A percentile compares a stretch with the other conserved stretches of the same genome.
Conservation (phyloP, 2,113 vertebrate species). For the Cranoglanis bouderius region DNA sequence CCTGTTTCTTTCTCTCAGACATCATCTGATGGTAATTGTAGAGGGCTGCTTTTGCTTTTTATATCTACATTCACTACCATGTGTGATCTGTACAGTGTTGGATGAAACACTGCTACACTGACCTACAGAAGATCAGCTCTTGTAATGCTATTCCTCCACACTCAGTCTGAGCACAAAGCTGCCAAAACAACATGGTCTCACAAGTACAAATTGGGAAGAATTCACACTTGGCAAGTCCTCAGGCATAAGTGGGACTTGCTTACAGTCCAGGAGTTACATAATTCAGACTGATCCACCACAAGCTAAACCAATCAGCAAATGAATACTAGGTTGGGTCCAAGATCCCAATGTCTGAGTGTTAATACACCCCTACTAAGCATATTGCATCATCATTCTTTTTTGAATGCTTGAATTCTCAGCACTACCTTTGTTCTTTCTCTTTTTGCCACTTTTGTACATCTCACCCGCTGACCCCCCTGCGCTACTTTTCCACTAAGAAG, state of each 20-base stretch:
- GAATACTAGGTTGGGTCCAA: neutral
- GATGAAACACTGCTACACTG: neutral
- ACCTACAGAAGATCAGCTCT: neutral
- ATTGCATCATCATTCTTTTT: neutral
- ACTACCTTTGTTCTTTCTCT: neutral
- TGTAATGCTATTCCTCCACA: neutral
- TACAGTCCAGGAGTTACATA: neutral
- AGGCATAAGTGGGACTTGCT: neutral
- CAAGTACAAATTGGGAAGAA: neutral
- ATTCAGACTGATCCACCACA: neutral
- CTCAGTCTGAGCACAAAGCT: neutral
- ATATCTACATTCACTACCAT: neutral
- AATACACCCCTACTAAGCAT: neutral
- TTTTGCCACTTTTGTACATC: neutral
- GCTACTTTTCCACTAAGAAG: neutral
- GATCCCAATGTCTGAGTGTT: neutral
- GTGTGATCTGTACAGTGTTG: neutral
- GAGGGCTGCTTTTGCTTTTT: neutral
- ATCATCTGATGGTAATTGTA: neutral
- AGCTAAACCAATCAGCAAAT: neutral
- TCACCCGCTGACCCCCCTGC: neutral
- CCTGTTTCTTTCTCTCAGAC: constrained; percentile 3
- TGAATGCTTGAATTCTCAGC: neutral
- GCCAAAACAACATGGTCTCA: neutral
- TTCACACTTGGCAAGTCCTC: neutral